Base-by-base conservation (phyloP, 2,797 vertebrate genomes). In the Danio albolineatus region DNA sequence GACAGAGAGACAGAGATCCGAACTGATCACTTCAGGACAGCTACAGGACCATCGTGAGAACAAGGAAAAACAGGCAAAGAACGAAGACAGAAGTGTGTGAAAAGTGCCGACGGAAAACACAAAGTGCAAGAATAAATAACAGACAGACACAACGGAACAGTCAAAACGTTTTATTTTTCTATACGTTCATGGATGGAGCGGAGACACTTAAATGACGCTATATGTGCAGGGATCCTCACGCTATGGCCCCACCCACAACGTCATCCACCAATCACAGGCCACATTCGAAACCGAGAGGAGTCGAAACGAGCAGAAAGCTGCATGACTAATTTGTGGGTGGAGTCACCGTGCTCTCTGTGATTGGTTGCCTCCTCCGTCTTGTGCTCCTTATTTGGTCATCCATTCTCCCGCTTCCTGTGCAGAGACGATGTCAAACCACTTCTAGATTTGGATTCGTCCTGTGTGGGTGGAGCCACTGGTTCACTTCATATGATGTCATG, bases 161-260 rank as follows among this genome's bases (percentile, higher is more conserved):
- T 92, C 91, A 88, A 93, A 93, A 92, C 91, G 88, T 93, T 94
- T 94, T 94, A 94, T 94, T 94, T 94, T 94, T 94, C 91, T 94
- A 94, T 92, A 90, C 93, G 92, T 91, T 89, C 89, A 91, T 89
- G 85, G 85, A 88, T 88, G 88, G 90, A 89, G 69, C 73, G 65
- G 74, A 80, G 81, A 61, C 87, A 89, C 91, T 91, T 85, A 89
- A 85, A 87, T 82, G 87, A 86, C 86, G n/a, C n/a, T n/a, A n/a
- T 86, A 28, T 28, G 89, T 90, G 90, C 87, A 83, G 88, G 87
- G 57, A 73, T 80, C 85, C 85, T 87, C 88, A 89, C 87, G 88
- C 87, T 79, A 76, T 85, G 85, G 85, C 90, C 91, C 89, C 19
- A 48, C 73, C 41, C 60, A 84, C 66, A 46, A 39, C 65, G 17